These are phyloP conservation scores for Caenorhabditis doughertyi DNA, from an alignment of 2,888 invertebrate species.

Conservation along the genomic window DNA sequence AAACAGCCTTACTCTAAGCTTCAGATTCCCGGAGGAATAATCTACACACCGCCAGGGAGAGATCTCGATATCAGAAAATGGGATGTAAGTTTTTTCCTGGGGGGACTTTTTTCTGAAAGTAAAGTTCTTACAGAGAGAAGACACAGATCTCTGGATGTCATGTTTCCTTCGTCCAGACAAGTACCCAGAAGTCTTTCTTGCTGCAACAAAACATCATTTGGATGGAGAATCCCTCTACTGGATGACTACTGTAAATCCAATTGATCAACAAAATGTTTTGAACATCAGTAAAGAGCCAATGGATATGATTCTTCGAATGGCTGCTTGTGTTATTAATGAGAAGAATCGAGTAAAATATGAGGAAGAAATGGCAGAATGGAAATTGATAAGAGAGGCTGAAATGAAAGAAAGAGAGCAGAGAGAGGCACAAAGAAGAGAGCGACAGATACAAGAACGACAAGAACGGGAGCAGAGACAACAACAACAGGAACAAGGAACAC, in stretches of 20 bases:
- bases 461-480: background rate
- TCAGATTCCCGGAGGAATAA: background rate
- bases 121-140: background rate
- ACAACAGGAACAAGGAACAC: background rate
- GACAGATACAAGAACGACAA: background rate
- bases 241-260: background rate
- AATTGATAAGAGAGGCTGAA: background rate
- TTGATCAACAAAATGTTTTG: background rate
- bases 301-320: background rate
- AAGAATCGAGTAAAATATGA: background rate
- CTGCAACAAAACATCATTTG: background rate
- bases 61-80: background rate
- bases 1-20: too few relatives aligned
- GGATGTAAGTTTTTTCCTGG: background rate
- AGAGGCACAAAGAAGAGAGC: background rate
- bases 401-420: background rate
- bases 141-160: constrained; percentile 3
- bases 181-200: background rate
- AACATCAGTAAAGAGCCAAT: background rate
- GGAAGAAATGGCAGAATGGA: background rate
- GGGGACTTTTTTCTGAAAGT: background rate
- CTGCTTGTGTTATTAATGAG: background rate
- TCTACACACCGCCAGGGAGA: background rate
- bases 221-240: constrained; percentile 1
- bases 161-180: background rate